Evolutionary conservation across 2,888 invertebrate genomes (phyloP).

Genomic region (Sialis fuliginosa): DNA sequence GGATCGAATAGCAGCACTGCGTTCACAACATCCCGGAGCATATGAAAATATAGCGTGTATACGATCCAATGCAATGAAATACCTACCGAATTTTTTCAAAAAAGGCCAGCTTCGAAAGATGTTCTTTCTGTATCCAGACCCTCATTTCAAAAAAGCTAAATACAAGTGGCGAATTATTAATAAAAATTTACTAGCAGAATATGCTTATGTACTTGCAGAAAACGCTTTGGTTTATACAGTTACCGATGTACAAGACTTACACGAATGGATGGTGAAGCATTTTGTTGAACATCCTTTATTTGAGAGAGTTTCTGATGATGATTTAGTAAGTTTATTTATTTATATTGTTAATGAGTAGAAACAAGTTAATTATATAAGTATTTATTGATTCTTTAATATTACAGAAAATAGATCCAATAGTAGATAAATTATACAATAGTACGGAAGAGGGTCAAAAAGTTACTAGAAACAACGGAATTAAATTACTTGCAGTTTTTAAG

Average conservation of each 20-base stretch:
- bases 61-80: slow-evolving; percentile 97
- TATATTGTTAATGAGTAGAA: slow-evolving; percentile 4
- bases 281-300: slow-evolving; percentile 83
- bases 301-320: slow-evolving; percentile 49
- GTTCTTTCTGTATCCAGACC: slow-evolving; percentile 98
- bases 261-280: slow-evolving; percentile 94
- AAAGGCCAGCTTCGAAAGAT: slow-evolving; percentile 93
- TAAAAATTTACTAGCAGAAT: slow-evolving; percentile 81
- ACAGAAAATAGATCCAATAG: slow-evolving; percentile 64
- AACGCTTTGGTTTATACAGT: slow-evolving; percentile 86
- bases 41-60: slow-evolving; percentile 92
- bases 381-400: slow-evolving; percentile 13
- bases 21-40: slow-evolving; percentile 51
- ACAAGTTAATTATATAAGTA: slow-evolving; percentile 2
- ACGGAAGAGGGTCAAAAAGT: slow-evolving; percentile 99
- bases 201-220: slow-evolving; percentile 80
- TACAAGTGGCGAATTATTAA: slow-evolving; percentile 99
- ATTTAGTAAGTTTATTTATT: slow-evolving; percentile 40
- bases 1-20: slow-evolving; percentile 78
- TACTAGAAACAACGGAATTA: slow-evolving; percentile 82
- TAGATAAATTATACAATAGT: slow-evolving; percentile 77
- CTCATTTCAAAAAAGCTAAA: slow-evolving; percentile 97
- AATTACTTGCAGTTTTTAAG: slow-evolving; percentile 79
- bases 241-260: slow-evolving; percentile 92
- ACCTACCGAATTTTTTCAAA: slow-evolving; percentile 89